Evolutionary conservation across 2,888 invertebrate species (phyloP).

Genomic region (Amiota minor): DNA sequence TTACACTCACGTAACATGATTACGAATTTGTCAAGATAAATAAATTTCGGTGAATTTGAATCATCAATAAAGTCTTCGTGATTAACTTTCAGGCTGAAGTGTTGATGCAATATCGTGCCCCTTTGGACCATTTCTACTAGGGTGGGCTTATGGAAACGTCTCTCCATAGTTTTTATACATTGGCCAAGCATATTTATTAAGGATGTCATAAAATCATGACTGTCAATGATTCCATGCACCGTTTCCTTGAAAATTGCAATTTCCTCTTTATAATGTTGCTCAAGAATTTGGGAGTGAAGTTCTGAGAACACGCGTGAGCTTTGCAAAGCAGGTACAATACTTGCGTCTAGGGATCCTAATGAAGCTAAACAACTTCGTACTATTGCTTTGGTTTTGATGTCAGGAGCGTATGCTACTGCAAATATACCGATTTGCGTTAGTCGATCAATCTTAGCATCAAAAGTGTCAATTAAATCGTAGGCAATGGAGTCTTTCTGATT

Average conservation of each 20-base stretch:
- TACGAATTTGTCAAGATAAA: conserved; percentile 58
- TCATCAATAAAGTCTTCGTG: conserved; percentile 40
- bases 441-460: conserved; percentile 70
- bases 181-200: conserved; percentile 63
- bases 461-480: conserved; percentile 63
- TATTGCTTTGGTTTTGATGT: conserved; percentile 65
- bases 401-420: conserved; percentile 67
- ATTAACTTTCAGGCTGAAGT: conserved; percentile 60
- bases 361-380: conserved; percentile 71
- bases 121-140: conserved; percentile 57
- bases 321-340: conserved; percentile 69
- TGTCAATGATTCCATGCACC: conserved; percentile 70
- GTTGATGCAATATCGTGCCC: conserved; percentile 65
- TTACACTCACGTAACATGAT: conserved; percentile 69
- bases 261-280: conserved; percentile 70
- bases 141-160: conserved; percentile 48
- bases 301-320: conserved; percentile 39
- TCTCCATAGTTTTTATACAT: conserved; percentile 49
- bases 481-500: conserved; percentile 44
- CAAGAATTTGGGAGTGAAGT: conserved; percentile 64
- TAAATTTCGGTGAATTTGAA: conserved; percentile 45
- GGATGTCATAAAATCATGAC: conserved; percentile 63
- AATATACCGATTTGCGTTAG: conserved; percentile 71
- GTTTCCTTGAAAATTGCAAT: conserved; percentile 59
- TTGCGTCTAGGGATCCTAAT: conserved; percentile 68